These are phyloP conservation scores for Semaprochilodus insignis DNA, from an alignment of 2,797 vertebrate species.

Conservation along the genomic window DNA sequence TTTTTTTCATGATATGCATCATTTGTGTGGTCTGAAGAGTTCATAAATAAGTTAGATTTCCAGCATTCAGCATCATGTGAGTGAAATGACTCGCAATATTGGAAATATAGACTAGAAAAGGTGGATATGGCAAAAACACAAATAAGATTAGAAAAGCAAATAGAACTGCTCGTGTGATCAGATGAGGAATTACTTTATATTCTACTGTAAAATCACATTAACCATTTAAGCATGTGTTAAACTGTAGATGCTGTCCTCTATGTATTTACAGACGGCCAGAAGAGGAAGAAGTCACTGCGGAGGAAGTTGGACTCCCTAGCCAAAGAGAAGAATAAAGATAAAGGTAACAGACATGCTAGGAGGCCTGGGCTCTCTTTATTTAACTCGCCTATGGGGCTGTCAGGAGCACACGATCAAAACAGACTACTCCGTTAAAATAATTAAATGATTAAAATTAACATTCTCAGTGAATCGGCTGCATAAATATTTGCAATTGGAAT, in stretches of 20 bases:
- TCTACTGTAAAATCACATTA: not conserved
- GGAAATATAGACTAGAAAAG: not conserved
- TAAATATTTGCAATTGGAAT: too few relatives aligned
- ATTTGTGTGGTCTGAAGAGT: not conserved
- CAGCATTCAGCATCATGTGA: not conserved
- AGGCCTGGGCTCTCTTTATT: not conserved
- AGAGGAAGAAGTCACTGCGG: slow-evolving; percentile 93
- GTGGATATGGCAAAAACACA: not conserved
- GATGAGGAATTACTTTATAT: not conserved
- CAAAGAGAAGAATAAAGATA: slow-evolving; percentile 95
- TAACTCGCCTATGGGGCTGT: not conserved
- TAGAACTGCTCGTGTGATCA: not conserved
- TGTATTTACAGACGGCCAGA: slow-evolving; percentile 87
- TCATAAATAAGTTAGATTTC: not conserved
- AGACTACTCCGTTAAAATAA: too few relatives aligned
- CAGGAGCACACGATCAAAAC: too few relatives aligned
- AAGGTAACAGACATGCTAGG: slow-evolving; percentile 69
- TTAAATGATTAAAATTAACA: too few relatives aligned
- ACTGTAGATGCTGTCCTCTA: not conserved
- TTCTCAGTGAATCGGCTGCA: too few relatives aligned
- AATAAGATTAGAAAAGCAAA: not conserved
- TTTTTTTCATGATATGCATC: slow-evolving; percentile 2
- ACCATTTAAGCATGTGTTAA: not conserved
- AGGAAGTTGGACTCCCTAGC: slow-evolving; percentile 96
- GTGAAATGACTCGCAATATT: not conserved